These are phyloP conservation scores for Drymonia ruficornis DNA, from an alignment of 2,888 invertebrate species.

Conservation along the genomic window DNA sequence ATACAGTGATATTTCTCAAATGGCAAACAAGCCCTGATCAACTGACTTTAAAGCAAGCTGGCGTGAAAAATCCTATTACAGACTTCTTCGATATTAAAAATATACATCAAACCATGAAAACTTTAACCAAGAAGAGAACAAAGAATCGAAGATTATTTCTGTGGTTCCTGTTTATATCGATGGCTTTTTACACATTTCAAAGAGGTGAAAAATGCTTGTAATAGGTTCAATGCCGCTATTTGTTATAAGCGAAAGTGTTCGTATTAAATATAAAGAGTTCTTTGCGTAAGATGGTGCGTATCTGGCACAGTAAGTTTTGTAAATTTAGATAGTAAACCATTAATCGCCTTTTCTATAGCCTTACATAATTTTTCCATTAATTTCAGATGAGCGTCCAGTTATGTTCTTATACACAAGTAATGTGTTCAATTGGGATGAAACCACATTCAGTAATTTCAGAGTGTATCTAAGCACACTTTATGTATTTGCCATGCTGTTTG, in stretches of 20 bases:
- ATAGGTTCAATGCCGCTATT: neutral
- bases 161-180: constrained; percentile 88
- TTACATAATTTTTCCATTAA: constrained; percentile 8
- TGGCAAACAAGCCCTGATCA: constrained; percentile 89
- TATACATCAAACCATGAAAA: constrained; percentile 85
- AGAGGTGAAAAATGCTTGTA: constrained; percentile 73
- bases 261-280: too few species aligned
- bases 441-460: constrained; percentile 89
- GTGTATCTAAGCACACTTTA: constrained; percentile 90
- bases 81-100: constrained; percentile 91
- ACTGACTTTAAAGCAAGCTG: constrained; percentile 83
- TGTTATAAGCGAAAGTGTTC: too few species aligned
- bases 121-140: constrained; percentile 85
- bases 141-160: constrained; percentile 86
- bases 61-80: constrained; percentile 82
- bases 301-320: neutral
- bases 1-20: constrained; percentile 86
- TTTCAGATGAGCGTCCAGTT: constrained; percentile 90
- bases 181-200: constrained; percentile 93
- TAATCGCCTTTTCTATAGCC: neutral
- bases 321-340: neutral
- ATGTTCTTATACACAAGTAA: constrained; percentile 90
- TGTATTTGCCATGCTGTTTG: constrained; percentile 88
- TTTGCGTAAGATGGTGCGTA: too few species aligned
- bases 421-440: constrained; percentile 89